phyloP scores from a whole-genome alignment of 2,797 vertebrate species.

The Anableps anableps region DNA sequence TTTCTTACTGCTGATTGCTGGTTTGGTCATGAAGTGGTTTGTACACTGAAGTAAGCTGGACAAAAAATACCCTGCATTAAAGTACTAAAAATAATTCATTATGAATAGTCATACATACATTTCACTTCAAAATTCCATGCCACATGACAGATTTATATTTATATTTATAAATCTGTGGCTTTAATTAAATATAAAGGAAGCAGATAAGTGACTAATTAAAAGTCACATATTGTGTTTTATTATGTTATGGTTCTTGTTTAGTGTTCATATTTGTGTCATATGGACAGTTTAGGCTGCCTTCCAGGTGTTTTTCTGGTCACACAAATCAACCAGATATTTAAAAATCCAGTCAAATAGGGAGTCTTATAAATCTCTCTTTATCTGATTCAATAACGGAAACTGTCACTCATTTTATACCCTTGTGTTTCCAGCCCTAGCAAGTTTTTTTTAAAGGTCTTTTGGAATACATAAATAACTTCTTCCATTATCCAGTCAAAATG shows the following conservation, averaged over 20 bases:
- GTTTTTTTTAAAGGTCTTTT: not conserved
- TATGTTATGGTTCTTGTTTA: not conserved
- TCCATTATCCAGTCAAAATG: not conserved
- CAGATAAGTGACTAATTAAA: not conserved
- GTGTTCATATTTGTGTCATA: not conserved
- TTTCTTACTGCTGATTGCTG: conserved; percentile 49
- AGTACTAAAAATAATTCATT: conserved; percentile 6
- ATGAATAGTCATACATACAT: not conserved
- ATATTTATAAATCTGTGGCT: not conserved
- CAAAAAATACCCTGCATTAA: conserved; percentile 35
- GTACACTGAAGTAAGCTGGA: conserved; percentile 18
- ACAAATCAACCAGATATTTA: not conserved
- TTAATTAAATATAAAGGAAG: not conserved
- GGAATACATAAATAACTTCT: not conserved
- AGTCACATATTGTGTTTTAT: not conserved
- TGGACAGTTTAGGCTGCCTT: not conserved
- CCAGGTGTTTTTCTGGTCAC: not conserved
- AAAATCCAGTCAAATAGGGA: not conserved
- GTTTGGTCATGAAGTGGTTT: conserved; percentile 45
- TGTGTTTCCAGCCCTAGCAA: not conserved
- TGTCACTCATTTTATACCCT: not conserved
- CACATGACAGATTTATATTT: not conserved
- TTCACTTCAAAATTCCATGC: not conserved
- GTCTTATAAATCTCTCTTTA: not conserved
- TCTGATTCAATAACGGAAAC: not conserved